These are phyloP conservation scores for Urosaurus nigricauda DNA, from an alignment of 2,797 vertebrate species.

Conservation along the genomic window DNA sequence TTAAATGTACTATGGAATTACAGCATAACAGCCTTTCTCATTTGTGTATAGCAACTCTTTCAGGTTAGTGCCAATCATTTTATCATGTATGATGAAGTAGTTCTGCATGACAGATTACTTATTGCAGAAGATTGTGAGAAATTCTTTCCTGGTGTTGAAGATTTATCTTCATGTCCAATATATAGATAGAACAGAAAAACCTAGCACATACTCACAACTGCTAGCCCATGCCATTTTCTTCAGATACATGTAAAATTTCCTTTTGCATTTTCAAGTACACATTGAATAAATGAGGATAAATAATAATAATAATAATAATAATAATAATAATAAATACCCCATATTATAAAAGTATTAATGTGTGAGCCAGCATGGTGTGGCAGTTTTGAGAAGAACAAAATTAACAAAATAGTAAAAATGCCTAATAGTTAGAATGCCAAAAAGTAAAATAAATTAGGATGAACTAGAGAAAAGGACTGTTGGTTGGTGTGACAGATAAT, in stretches of 20 bases:
- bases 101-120: not conserved
- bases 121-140: conserved; percentile 9
- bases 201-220: not conserved
- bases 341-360: too few species aligned
- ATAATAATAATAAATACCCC: too few species aligned
- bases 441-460: too few species aligned
- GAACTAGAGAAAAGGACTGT: too few species aligned
- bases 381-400: too few species aligned
- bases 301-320: too few species aligned
- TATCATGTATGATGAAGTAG: not conserved
- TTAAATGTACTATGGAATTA: not conserved
- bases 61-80: conserved; percentile 17
- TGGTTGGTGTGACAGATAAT: too few species aligned
- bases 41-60: conserved; percentile 32
- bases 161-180: not conserved
- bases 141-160: not conserved
- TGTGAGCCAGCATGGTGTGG: too few species aligned
- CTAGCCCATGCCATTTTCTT: too few species aligned
- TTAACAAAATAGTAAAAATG: too few species aligned
- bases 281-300: not conserved
- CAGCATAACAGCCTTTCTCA: not conserved
- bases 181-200: not conserved
- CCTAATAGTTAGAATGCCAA: too few species aligned
- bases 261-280: not conserved
- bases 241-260: not conserved